Percentiles rank a stretch among this genome's conserved stretches.
phyloP scores from a whole-genome alignment of 1,140 invertebrate species.

The Drosophila chauvacae region DNA sequence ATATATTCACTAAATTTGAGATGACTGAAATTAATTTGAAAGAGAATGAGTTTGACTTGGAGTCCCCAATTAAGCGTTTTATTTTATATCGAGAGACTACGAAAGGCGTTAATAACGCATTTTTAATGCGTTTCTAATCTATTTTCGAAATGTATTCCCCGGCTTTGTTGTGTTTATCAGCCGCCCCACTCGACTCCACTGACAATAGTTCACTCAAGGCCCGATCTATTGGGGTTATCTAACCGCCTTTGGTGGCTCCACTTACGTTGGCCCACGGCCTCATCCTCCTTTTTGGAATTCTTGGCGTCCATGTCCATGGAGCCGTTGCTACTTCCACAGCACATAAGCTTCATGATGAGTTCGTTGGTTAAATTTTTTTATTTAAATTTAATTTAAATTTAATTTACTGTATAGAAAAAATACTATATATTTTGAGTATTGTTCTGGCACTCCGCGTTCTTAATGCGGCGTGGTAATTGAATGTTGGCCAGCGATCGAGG shows the following conservation, averaged over 20 bases:
- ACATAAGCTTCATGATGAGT: slow-evolving; percentile 38
- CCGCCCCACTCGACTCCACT: background rate
- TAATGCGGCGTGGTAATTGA: slow-evolving; percentile 61
- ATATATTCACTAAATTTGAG: slow-evolving; percentile 4
- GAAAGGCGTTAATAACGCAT: background rate
- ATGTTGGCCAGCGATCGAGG: slow-evolving; percentile 29
- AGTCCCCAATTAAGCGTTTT: background rate
- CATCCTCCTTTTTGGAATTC: slow-evolving; percentile 38
- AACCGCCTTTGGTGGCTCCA: slow-evolving; percentile 13
- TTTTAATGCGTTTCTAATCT: slow-evolving; percentile 5
- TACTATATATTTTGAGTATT: background rate
- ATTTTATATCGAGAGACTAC: no score
- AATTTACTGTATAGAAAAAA: background rate
- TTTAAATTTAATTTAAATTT: background rate
- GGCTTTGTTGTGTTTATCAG: background rate
- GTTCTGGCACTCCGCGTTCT: slow-evolving; percentile 32
- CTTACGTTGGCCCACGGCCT: slow-evolving; percentile 49
- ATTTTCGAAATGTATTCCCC: slow-evolving; percentile 2
- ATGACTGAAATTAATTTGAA: background rate
- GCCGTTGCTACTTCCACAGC: slow-evolving; percentile 35
- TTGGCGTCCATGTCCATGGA: slow-evolving; percentile 43
- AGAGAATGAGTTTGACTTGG: background rate
- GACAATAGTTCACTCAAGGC: slow-evolving; percentile 20
- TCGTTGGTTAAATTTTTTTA: background rate
- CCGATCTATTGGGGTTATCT: slow-evolving; percentile 23